Percentiles rank a stretch among this genome's conserved stretches.
Evolutionary conservation across 2,113 vertebrate genomes (phyloP).

Genomic region (Actinemys pallida): DNA sequence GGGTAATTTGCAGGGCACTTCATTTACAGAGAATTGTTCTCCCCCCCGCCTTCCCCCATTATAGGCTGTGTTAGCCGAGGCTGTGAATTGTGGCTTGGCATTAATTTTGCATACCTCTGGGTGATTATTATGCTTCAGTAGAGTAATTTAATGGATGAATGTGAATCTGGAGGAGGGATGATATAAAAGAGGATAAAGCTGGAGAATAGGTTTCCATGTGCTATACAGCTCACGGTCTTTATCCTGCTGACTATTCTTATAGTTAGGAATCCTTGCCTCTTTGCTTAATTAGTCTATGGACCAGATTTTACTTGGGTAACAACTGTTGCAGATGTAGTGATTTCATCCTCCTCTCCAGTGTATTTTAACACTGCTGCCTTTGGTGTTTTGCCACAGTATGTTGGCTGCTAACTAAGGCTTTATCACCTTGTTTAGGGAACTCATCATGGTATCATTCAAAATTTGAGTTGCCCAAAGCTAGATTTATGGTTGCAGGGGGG

Average conservation of each 20-base stretch:
- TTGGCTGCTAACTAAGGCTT: neutral
- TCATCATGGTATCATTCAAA: neutral
- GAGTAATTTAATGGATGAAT: slow-evolving; percentile 20
- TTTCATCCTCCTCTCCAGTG: neutral
- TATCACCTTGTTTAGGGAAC: neutral
- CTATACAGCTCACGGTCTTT: accelerated
- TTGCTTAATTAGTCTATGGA: neutral
- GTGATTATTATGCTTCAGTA: neutral
- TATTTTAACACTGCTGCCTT: neutral
- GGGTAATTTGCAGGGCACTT: neutral
- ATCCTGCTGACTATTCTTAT: neutral
- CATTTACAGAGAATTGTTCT: neutral
- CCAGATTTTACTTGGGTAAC: neutral
- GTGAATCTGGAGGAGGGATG: neutral
- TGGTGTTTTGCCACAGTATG: neutral
- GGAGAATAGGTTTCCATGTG: neutral
- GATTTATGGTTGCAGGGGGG: neutral
- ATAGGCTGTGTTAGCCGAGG: neutral
- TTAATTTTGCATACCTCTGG: neutral
- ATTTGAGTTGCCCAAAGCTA: neutral
- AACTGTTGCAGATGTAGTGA: neutral
- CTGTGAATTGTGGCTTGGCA: neutral
- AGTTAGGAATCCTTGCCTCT: neutral
- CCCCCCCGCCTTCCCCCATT: neutral
- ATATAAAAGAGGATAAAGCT: neutral